A percentile compares a stretch with the other conserved stretches of the same genome.
Conservation (phyloP, 2,113 vertebrate genomes). For the Oxyura jamaicensis region DNA sequence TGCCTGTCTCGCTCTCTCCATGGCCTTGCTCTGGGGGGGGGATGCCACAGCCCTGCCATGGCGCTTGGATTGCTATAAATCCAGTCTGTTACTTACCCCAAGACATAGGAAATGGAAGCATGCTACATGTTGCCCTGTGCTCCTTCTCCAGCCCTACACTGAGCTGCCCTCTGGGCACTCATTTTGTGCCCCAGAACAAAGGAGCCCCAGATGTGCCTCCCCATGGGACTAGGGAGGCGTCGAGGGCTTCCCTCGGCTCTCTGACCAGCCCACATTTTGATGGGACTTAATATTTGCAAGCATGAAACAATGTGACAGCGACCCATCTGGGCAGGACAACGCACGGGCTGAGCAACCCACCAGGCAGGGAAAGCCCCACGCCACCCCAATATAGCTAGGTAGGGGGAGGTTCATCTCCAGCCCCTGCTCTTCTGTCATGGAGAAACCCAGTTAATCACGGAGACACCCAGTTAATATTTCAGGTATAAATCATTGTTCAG, state of each 20-base stretch:
- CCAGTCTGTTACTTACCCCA: rapidly evolving
- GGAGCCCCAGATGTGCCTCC: rapidly evolving
- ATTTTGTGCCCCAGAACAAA: neutral
- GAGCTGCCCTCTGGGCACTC: neutral
- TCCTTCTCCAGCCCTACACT: neutral
- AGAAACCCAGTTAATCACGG: neutral
- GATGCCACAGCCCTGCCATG: rapidly evolving
- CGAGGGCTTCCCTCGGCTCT: neutral
- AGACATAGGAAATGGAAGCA: rapidly evolving
- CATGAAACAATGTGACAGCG: rapidly evolving
- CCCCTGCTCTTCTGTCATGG: neutral
- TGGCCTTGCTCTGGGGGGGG: neutral
- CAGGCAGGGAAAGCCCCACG: rapidly evolving
- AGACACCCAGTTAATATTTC: neutral
- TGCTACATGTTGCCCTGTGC: rapidly evolving
- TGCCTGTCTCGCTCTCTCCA: neutral
- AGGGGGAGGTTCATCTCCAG: neutral
- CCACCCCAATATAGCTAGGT: rapidly evolving
- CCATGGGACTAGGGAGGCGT: rapidly evolving
- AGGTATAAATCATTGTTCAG: neutral
- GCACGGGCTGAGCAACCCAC: neutral
- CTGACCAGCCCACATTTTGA: neutral
- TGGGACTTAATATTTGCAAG: neutral
- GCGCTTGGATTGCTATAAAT: rapidly evolving
- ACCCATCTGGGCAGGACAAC: neutral